Evolutionary conservation across 2,113 vertebrate genomes (phyloP).

Genomic region (Pseudorhombus dupliciocellatus): DNA sequence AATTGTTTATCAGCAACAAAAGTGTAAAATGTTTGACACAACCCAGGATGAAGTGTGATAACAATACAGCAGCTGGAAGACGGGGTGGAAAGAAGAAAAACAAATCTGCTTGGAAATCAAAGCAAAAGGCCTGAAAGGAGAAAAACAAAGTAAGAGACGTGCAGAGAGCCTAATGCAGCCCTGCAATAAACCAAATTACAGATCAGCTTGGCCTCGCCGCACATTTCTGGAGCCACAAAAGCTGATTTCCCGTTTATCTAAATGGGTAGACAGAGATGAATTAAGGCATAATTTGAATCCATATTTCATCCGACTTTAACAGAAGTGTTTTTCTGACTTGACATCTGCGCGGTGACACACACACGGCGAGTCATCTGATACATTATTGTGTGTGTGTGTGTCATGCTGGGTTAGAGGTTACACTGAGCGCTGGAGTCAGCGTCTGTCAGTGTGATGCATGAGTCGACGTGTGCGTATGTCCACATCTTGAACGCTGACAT

Average conservation of each 20-base stretch:
- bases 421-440: not conserved
- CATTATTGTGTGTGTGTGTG: slow-evolving; percentile 19
- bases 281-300: slow-evolving; percentile 34
- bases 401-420: slow-evolving; percentile 30
- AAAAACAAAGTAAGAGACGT: slow-evolving; percentile 60
- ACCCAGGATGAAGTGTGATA: slow-evolving; percentile 41
- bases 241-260: slow-evolving; percentile 69
- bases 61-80: slow-evolving; percentile 40
- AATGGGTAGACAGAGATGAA: slow-evolving; percentile 26
- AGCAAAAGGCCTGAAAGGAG: slow-evolving; percentile 35
- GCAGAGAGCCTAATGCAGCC: slow-evolving; percentile 54
- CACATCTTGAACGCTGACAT: slow-evolving; percentile 40
- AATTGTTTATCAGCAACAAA: slow-evolving; percentile 55
- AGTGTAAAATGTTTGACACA: slow-evolving; percentile 21
- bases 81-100: slow-evolving; percentile 32
- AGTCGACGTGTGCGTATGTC: slow-evolving; percentile 31
- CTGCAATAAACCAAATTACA: slow-evolving; percentile 70
- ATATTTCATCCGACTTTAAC: slow-evolving; percentile 46
- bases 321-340: slow-evolving; percentile 34
- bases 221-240: slow-evolving; percentile 50
- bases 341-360: slow-evolving; percentile 29
- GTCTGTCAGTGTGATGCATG: slow-evolving; percentile 26
- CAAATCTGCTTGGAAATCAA: slow-evolving; percentile 21
- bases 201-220: slow-evolving; percentile 58
- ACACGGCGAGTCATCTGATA: slow-evolving; percentile 35